phyloP scores from a whole-genome alignment of 2,797 vertebrate species.

The Gobionotothen gibberifrons region DNA sequence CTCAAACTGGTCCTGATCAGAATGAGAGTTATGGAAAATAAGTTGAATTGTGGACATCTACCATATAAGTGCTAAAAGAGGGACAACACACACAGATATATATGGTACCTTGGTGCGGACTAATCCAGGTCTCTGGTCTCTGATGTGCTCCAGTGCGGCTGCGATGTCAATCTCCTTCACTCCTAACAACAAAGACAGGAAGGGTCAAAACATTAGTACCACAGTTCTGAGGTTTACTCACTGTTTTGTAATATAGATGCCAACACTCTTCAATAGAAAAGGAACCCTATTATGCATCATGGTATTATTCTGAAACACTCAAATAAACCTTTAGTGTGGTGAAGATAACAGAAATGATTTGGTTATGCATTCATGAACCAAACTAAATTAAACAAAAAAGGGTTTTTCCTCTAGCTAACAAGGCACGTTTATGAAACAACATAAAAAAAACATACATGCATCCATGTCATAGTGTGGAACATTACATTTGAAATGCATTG shows the following conservation, averaged over 20 bases:
- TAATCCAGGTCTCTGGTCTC: constrained; percentile 94
- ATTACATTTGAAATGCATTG: background rate
- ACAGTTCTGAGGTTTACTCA: background rate
- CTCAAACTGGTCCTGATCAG: constrained; percentile 95
- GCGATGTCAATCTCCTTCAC: constrained; percentile 99
- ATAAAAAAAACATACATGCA: background rate
- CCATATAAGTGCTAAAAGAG: background rate
- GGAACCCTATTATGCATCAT: background rate
- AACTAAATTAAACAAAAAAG: background rate
- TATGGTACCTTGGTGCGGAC: constrained; percentile 93
- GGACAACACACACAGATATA: background rate
- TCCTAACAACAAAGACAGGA: constrained; percentile 78
- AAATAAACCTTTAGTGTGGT: background rate
- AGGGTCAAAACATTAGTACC: constrained; percentile 4
- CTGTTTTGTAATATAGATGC: background rate
- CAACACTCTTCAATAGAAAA: background rate
- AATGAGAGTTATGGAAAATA: background rate
- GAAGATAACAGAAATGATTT: background rate
- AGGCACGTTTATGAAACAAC: background rate
- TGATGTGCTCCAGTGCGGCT: constrained; percentile 94
- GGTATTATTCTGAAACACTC: background rate
- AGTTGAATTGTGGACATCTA: too few relatives aligned
- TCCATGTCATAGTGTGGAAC: background rate
- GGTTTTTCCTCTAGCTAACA: background rate
- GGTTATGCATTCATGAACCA: background rate